Conservation (phyloP, 2,888 invertebrate genomes). For the Notocelia uddmanniana region DNA sequence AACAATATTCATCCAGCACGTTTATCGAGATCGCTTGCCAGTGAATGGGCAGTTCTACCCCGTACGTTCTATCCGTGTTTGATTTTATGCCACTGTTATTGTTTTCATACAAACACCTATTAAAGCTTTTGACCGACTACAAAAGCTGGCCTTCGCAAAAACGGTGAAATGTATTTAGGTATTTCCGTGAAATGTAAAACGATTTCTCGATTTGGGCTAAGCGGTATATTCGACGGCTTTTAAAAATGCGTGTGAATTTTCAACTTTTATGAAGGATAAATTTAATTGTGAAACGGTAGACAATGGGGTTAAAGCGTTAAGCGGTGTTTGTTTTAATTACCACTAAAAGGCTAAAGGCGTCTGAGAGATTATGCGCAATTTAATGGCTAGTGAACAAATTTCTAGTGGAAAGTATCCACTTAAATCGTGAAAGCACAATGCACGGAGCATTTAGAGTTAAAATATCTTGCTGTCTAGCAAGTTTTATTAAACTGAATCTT, state of each 20-base stretch:
- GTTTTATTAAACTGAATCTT: conserved; percentile 9
- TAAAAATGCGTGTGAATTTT: conserved; percentile 57
- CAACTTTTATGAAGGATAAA: conserved; percentile 53
- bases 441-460: conserved; percentile 7
- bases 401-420: conserved; percentile 17
- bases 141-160: conserved; percentile 46
- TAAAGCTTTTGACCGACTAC: conserved; percentile 47
- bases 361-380: conserved; percentile 40
- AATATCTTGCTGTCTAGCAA: background rate
- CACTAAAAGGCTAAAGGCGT: conserved; percentile 44
- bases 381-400: conserved; percentile 32
- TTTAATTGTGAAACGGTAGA: conserved; percentile 49
- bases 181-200: conserved; percentile 44
- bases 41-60: conserved; percentile 44
- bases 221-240: conserved; percentile 55
- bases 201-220: conserved; percentile 47
- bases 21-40: conserved; percentile 45
- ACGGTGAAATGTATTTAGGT: conserved; percentile 43
- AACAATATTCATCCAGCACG: conserved; percentile 39
- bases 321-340: conserved; percentile 46
- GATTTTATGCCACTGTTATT: conserved; percentile 48
- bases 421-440: conserved; percentile 20
- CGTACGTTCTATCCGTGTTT: conserved; percentile 44
- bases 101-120: conserved; percentile 49
- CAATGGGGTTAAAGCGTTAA: conserved; percentile 42